Evolutionary conservation across 2,113 vertebrate species (phyloP), one percentile per base, ranked within the genome.

Genomic region (Probosciger aterrimus): DNA sequence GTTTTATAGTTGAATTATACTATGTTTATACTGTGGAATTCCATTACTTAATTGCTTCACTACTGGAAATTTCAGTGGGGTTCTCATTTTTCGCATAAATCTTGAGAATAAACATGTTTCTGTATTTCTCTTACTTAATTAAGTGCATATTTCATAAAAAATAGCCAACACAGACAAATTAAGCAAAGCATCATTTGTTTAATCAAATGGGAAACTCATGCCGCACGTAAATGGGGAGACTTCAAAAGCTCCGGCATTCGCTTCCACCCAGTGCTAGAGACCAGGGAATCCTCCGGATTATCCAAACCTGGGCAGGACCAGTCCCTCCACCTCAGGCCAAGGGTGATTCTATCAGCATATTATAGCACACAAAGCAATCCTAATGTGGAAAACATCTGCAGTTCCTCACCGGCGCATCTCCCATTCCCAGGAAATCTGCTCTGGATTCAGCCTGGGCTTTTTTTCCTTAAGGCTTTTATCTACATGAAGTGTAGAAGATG

Each of bases 1-100:
- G 90, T 91, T 92, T 94, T 81, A 59, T 86, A 92, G 96, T 74
- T 85, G 94, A 96, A 89, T 47, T 93, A 96, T 78, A 89, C 93
- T 43, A 33, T 86, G 92, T 97, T 96, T 94, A 86, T 92, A 96
- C 78, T 86, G 92, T 57, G 68, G 96, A 96, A 97, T 96, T 94
- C 95, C 94, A 92, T 93, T 93, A 93, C 96, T 97, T 97, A 96
- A 96, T 95, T 95, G 97, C 95, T 92, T 95, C 95, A 90, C 97
- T 96, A 93, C 97, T 97, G 92, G 97, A 96, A 96, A 97, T 96
- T 97, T 97, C 97, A 78, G 86, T 91, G 95, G 94, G 94, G 81
- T 96, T 96, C 96, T 97, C 93, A 11, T 47, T 92, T 96, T 96
- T 92, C 85, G 35, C 94, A 96, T 96, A 93, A 96, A 93, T 96